These are phyloP conservation scores for Geodia barretti DNA, from an alignment of 37 sponge, comb jelly and placozoan genomes.

Conservation along the genomic window DNA sequence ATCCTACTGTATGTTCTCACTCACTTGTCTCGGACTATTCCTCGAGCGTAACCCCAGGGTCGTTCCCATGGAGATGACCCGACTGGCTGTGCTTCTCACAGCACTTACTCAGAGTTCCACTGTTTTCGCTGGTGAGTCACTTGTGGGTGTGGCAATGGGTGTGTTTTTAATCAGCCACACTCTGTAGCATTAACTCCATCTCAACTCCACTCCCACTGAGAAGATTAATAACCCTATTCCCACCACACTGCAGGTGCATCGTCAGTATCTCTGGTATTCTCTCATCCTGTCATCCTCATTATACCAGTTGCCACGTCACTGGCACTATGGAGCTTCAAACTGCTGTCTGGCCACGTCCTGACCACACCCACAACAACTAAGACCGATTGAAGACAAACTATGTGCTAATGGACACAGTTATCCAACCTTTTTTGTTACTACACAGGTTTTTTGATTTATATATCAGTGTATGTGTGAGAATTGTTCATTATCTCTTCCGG, in stretches of 20 bases:
- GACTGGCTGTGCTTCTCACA: neutral
- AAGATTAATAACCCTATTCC: neutral
- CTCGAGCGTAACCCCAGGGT: constrained; percentile 29
- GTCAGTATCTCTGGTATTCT: constrained; percentile 5
- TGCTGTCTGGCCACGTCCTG: neutral
- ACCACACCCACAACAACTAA: neutral
- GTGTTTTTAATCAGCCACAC: neutral
- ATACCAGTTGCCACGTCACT: neutral
- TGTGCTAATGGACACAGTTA: no score
- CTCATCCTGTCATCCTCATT: neutral
- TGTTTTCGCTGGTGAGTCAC: neutral
- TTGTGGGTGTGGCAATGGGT: neutral
- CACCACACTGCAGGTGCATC: neutral
- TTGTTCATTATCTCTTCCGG: no score
- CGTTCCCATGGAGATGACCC: neutral
- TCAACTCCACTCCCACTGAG: neutral
- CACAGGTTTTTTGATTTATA: no score
- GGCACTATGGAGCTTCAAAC: constrained; percentile 2
- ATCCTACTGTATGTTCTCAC: constrained; percentile 40
- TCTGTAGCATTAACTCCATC: no score
- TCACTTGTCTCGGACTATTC: constrained; percentile 81
- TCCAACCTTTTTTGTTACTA: no score
- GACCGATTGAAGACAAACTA: neutral
- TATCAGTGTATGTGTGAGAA: no score
- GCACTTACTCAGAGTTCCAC: neutral